Evolutionary conservation across 2,113 vertebrate species (phyloP), one percentile per base, ranked within the genome.

Genomic region (Callospermophilus lateralis): DNA sequence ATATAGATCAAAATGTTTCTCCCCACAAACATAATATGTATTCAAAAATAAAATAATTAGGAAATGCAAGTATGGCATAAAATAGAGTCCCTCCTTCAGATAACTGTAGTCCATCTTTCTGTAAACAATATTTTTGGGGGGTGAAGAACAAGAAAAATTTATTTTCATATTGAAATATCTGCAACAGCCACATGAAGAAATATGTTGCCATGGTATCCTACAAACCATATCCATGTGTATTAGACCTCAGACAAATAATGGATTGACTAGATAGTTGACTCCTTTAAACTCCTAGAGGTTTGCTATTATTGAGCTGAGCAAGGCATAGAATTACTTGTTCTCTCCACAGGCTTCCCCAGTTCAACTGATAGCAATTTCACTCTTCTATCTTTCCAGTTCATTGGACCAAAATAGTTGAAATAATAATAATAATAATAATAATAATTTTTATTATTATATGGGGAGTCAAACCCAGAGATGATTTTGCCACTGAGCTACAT

Each of bases 81-180:
- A 90, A 39, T 67, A 48, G 4, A 81, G 8, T 58, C 20, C 28
- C 39, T 34, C 13, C 9, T 19, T 95, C 78, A 77, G 77, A 48
- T 73, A n/a, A 16, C 19, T 89, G 6, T 53, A 39, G 68, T 4
- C 2, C 1, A 30, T 1, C 16, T 81, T 90, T 90, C 17, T 84
- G 16, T 10, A 51, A 73, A 15, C 45, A 48, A 74, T 45, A 7
- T 86, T 48, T 78, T 34, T 45, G 11, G 2, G 16, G 81, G 6
- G 17, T 16, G 55, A 97, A 89, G 19, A 95, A 39, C 20, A 81
- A 90, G 80, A 85, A 95, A 79, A 19, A 68, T 4, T 4, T 92
- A 6, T 81, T 84, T 77, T 84, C 1, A 13, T 84, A 90, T 3
- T 42, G 48, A 89, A 74, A 34, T 89, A 17, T 42, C 20, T 78